Evolutionary conservation across 2,113 vertebrate species (phyloP).

Genomic region (Reinhardtius hippoglossoides): DNA sequence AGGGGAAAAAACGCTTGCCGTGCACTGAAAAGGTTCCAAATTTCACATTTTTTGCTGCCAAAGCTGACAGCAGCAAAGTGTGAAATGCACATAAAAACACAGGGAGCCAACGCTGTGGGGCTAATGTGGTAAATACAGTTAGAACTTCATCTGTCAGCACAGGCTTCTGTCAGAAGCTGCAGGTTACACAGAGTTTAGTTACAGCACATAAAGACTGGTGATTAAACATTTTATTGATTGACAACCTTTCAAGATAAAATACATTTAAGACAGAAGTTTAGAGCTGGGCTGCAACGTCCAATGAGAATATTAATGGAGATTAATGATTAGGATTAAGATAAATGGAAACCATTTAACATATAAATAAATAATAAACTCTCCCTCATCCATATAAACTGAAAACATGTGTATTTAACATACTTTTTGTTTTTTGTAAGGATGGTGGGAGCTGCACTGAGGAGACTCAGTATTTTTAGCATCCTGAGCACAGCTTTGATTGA

Average conservation of each 20-base stretch:
- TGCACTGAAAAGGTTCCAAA: constrained; percentile 19
- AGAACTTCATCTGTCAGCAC: not conserved
- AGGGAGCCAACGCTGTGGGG: not conserved
- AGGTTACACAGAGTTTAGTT: not conserved
- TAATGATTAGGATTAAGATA: not conserved
- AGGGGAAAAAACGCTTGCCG: constrained; percentile 9
- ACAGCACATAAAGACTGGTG: not conserved
- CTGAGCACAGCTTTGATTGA: too few species aligned
- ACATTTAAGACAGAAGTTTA: not conserved
- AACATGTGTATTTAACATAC: not conserved
- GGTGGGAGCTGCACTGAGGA: too few species aligned
- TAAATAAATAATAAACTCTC: not conserved
- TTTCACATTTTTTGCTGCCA: constrained; percentile 1
- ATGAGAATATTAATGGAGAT: not conserved
- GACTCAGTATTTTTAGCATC: too few species aligned
- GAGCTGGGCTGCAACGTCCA: not conserved
- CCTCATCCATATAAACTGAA: not conserved
- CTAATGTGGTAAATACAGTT: constrained; percentile 8
- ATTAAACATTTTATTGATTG: not conserved
- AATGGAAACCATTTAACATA: not conserved
- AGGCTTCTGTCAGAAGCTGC: not conserved
- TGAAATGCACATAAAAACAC: constrained; percentile 20
- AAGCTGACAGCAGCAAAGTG: not conserved
- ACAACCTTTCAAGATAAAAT: not conserved
- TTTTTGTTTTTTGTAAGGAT: too few species aligned